Evolutionary conservation across 2,888 invertebrate genomes (phyloP).

Genomic region (Microctonus hyperodae): DNA sequence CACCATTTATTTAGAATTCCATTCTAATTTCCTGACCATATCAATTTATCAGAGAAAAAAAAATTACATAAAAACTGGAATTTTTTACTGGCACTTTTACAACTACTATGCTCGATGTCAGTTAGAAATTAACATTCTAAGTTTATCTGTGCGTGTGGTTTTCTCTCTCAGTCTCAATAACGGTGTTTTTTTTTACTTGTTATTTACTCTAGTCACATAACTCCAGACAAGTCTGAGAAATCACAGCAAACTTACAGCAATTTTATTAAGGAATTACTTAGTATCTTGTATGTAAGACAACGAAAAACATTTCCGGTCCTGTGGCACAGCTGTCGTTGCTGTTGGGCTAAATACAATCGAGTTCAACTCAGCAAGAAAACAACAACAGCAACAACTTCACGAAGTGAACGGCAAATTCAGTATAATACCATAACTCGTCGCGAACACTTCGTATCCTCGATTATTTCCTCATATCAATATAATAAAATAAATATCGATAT

Average conservation of each 20-base stretch:
- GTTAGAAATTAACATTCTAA: constrained; percentile 26
- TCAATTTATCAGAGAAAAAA: background rate
- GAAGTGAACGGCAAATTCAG: background rate
- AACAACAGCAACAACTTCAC: background rate
- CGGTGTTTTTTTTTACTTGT: background rate
- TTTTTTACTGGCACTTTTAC: background rate
- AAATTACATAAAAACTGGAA: background rate
- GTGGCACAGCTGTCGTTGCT: background rate
- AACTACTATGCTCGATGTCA: constrained; percentile 12
- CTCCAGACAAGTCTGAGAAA: background rate
- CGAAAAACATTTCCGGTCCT: background rate
- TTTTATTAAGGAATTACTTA: background rate
- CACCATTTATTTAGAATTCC: background rate
- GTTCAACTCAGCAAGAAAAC: background rate
- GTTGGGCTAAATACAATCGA: background rate
- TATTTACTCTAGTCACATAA: background rate
- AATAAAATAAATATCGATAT: background rate
- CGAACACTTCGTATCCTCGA: background rate
- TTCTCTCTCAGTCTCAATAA: background rate
- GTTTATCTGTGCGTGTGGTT: background rate
- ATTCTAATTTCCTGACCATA: constrained; percentile 52
- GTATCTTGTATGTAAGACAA: background rate
- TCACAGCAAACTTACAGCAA: background rate
- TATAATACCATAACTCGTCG: constrained; percentile 3
- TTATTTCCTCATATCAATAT: background rate